Base-by-base conservation (phyloP, 2,888 invertebrate genomes). In the Stenolophus ochropezus region DNA sequence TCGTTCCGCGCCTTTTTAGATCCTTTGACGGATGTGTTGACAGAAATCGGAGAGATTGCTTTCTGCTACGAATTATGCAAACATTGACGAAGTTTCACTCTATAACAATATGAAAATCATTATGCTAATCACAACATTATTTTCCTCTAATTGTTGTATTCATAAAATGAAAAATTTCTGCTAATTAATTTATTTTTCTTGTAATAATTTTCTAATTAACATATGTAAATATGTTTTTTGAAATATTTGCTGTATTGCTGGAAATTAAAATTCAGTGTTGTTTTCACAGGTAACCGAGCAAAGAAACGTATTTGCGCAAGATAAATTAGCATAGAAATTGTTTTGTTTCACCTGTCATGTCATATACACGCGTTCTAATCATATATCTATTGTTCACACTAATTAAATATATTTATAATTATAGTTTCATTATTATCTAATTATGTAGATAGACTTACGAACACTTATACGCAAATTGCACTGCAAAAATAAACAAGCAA, bases 291-390 rank as follows among this genome's bases (percentile, higher is more conserved):
- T 69, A 65, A 5, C 6, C 18, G 18, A 69, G 33, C 65, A 33
- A 27, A 11, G 33, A 69, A 69, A 69, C 16, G n/a, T 6, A 69
- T 33, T 69, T 69, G 33, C 33, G 65, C 20, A 33, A 14, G 23
- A 33, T 5, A 33, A 65, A 65, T 65, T 65, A 65, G 27, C 33
- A 65, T 65, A 65, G 33, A 33, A 69, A 69, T 69, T 33, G 33
- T 16, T 69, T 69, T 33, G 65, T 69, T 69, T 18, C 65, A 69
- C 18, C 65, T 69, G 65, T 69, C 65, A 18, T 27, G 27, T 14
- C 27, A 27, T 65, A 65, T 56, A 8, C 21, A 25, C 25, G 27
- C 27, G 16, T 69, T 61, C 27, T 61, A 61, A 61, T 61, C 61
- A 61, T 61, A 20, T 58, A 25, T 23, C 65, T 33, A 69, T 33